phyloP scores from a whole-genome alignment of 2,888 invertebrate species.

The Epirrhoe alternata region DNA sequence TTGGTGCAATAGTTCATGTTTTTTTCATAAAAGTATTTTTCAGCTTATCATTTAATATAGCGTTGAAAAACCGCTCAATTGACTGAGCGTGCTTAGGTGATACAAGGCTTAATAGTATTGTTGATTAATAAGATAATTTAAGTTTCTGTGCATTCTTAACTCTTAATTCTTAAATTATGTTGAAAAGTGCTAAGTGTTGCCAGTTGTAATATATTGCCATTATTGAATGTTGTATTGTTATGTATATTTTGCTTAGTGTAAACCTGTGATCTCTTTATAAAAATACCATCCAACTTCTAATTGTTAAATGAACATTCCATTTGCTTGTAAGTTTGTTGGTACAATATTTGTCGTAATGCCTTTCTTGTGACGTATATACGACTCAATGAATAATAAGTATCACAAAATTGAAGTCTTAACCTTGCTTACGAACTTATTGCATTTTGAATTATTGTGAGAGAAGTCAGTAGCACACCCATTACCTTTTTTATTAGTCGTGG shows the following conservation, averaged over 20 bases:
- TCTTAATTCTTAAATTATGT: constrained; percentile 1
- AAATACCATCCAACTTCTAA: constrained; percentile 47
- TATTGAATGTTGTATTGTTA: constrained; percentile 37
- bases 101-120: not conserved
- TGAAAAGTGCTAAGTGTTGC: constrained; percentile 36
- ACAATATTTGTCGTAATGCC: constrained; percentile 49
- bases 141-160: not conserved
- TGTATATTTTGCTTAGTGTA: constrained; percentile 50
- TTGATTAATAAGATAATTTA: not conserved
- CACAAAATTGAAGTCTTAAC: too few species aligned
- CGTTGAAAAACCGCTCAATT: too few species aligned
- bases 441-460: too few species aligned
- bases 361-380: too few species aligned
- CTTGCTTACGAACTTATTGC: too few species aligned
- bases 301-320: constrained; percentile 68
- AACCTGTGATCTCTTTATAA: constrained; percentile 46
- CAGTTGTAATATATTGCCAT: constrained; percentile 48
- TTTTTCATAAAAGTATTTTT: too few species aligned
- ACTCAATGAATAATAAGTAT: too few species aligned
- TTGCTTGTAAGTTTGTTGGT: constrained; percentile 64
- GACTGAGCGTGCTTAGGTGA: too few species aligned
- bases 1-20: too few species aligned
- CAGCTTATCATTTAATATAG: too few species aligned
- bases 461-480: too few species aligned
- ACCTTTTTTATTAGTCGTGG: too few species aligned